Evolutionary conservation across 2,113 vertebrate species (phyloP), one percentile per base, ranked within the genome.

Genomic region (Cygnus atratus): DNA sequence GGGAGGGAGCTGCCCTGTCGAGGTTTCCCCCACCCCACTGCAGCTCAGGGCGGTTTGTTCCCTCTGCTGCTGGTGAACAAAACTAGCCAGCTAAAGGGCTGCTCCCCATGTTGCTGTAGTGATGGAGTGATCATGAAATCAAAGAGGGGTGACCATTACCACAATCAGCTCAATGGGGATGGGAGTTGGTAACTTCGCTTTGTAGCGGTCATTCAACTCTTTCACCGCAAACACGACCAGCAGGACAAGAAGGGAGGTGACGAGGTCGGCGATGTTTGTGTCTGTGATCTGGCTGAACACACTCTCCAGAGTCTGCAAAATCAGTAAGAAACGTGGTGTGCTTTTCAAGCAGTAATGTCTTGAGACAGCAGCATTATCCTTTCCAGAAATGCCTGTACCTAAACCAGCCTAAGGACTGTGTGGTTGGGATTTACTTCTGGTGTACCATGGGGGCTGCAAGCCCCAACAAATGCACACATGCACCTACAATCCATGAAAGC

Each of bases 91-190:
- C 11, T 8, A 63, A 8, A 63, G 25, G 15, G 39, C 44, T 59
- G 31, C 19, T 76, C 62, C 50, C 73, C 0, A 0, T 52, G n/a
- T 63, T 0, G 18, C 48, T 41, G 0, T 28, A 35, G 58, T 18
- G 50, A 37, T 11, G 29, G 26, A 89, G 20, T 19, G 61, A 50
- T 76, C 76, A 55, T 71, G 50, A 78, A 82, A 88, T 82, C 78
- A 20, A 48, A 80, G 46, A 22, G 46, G 81, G 76, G 41, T 33
- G 68, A 76, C 71, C 4, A 59, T 99, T 98, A 99, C 99, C 99
- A 99, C 96, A 46, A 99, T 97, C 70, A 99, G 98, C 93, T 99
- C 99, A 12, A 99, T 99, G 0, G 99, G 99, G 68, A 99, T 99
- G 16, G 99, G 99, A 62, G 99, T 94, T 1, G 99, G 99, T 41